phyloP scores from a whole-genome alignment of 2,797 vertebrate species.

The Rhinella marina region DNA sequence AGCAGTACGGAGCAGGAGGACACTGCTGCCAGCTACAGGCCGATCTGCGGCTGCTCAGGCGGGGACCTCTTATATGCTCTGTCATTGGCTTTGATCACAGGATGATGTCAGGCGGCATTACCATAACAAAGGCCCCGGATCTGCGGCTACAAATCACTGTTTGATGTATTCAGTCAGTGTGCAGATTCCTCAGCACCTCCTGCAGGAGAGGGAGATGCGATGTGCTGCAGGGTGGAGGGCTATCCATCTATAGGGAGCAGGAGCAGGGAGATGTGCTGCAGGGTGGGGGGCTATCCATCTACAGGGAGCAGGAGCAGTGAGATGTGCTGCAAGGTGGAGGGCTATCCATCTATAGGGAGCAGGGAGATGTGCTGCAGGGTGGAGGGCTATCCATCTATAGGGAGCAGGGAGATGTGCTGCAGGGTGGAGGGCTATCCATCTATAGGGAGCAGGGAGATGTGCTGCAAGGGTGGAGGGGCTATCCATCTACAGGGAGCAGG shows the following conservation, averaged over 20 bases:
- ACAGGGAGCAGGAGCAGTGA: background rate
- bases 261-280: too few species aligned
- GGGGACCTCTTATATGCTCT: constrained; percentile 75
- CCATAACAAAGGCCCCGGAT: constrained; percentile 83
- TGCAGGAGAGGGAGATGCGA: background rate
- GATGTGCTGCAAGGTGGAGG: background rate
- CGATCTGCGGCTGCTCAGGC: background rate
- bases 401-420: too few species aligned
- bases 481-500: too few species aligned
- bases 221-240: background rate
- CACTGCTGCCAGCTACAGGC: constrained; percentile 31
- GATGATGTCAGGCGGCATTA: constrained; percentile 88
- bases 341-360: too few species aligned
- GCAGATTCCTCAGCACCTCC: constrained; percentile 43
- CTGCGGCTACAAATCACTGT: constrained; percentile 61
- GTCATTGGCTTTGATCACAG: constrained; percentile 82
- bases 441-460: too few species aligned
- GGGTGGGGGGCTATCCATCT: too few species aligned
- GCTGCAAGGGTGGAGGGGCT: too few species aligned
- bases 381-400: too few species aligned
- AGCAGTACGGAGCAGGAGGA: background rate
- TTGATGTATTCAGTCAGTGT: constrained; percentile 56
- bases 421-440: too few species aligned
- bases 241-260: background rate
- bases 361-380: too few species aligned